phyloP scores from a whole-genome alignment of 2,797 vertebrate genomes.

The Poeciliopsis gracilis region DNA sequence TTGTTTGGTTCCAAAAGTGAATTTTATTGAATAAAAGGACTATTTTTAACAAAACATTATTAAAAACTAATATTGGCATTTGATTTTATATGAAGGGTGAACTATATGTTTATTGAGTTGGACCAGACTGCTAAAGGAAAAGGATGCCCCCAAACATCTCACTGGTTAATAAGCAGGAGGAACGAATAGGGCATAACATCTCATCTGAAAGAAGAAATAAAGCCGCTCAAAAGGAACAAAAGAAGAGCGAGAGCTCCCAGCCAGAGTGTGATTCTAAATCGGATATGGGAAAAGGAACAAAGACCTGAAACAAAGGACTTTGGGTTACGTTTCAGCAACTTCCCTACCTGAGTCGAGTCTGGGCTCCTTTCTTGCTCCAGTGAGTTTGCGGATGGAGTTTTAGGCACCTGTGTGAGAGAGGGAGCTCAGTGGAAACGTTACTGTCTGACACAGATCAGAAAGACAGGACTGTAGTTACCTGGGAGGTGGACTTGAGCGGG shows the following conservation, averaged over 20 bases:
- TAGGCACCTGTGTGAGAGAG: conserved; percentile 43
- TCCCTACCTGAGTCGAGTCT: conserved; percentile 51
- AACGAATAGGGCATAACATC: background rate
- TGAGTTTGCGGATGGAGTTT: conserved; percentile 40
- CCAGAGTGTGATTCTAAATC: background rate
- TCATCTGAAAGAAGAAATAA: background rate
- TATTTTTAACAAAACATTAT: background rate
- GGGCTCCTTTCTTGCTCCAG: conserved; percentile 21
- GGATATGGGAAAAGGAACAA: background rate
- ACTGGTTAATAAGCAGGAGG: background rate
- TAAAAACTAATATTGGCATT: background rate
- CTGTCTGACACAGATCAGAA: background rate
- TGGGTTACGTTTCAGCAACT: background rate
- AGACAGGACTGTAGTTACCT: conserved; percentile 41
- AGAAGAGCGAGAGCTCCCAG: background rate
- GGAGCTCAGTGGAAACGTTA: background rate
- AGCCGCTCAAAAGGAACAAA: background rate
- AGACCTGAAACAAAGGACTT: conserved; percentile 7
- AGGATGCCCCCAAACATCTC: background rate
- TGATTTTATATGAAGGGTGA: background rate
- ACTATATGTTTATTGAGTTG: background rate
- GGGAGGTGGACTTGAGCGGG: conserved; percentile 61
- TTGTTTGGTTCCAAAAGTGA: background rate
- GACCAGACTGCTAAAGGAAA: background rate
- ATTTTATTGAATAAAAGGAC: background rate